These are phyloP conservation scores for Mesembrinibis cayennensis DNA, from an alignment of 2,113 vertebrate genomes.

Conservation along the genomic window DNA sequence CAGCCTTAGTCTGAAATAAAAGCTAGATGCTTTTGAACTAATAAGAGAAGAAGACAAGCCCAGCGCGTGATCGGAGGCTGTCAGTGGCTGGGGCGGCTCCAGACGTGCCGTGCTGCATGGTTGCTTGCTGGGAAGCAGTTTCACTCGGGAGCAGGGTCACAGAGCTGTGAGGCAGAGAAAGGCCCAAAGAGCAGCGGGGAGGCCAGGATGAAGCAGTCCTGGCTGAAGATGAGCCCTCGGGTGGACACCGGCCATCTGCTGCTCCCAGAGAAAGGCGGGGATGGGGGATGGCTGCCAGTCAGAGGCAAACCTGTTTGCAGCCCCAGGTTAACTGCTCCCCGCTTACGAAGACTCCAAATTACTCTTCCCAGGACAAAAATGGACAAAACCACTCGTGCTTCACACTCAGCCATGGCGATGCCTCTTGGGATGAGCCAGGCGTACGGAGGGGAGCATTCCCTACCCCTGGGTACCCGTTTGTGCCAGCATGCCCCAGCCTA, in stretches of 20 bases:
- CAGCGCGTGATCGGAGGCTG: neutral
- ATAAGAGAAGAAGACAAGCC: no score
- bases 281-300: neutral
- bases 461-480: neutral
- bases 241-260: neutral
- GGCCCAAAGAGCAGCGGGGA: neutral
- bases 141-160: neutral
- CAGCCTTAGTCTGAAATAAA: neutral
- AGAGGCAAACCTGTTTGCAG: neutral
- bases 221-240: neutral
- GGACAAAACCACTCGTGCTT: neutral
- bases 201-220: neutral
- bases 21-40: neutral
- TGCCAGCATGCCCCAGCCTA: neutral
- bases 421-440: neutral
- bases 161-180: neutral
- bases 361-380: neutral
- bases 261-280: neutral
- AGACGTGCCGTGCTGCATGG: neutral
- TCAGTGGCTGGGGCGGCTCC: neutral
- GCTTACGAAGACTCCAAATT: neutral
- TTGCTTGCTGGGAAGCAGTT: neutral
- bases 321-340: neutral
- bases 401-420: neutral
- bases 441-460: neutral